phyloP scores from a whole-genome alignment of 2,113 vertebrate genomes.

The Oxyruncus cristatus region DNA sequence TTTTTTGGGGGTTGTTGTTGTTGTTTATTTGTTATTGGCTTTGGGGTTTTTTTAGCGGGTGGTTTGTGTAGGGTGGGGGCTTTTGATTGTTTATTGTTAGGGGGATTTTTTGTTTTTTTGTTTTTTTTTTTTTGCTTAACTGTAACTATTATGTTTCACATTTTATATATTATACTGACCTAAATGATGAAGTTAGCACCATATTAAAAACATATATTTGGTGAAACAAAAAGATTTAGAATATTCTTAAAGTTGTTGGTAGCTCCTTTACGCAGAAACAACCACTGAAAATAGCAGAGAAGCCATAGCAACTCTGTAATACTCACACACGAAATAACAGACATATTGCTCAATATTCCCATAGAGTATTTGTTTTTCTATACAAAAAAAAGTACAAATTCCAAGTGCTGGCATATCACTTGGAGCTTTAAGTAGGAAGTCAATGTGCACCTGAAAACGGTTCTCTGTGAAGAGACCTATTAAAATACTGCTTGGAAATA shows the following conservation, averaged over 20 bases:
- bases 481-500: conserved; percentile 77
- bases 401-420: conserved; percentile 76
- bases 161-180: conserved; percentile 74
- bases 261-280: conserved; percentile 68
- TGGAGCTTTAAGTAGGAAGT: conserved; percentile 76
- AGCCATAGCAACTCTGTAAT: conserved; percentile 68
- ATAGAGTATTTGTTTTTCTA: conserved; percentile 61
- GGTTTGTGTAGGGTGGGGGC: neutral
- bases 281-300: conserved; percentile 61
- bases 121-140: conserved; percentile 24
- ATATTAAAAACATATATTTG: conserved; percentile 52
- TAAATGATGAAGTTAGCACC: conserved; percentile 78
- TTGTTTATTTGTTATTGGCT: neutral
- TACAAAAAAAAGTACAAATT: conserved; percentile 80
- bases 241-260: conserved; percentile 61
- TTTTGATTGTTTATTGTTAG: neutral
- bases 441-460: conserved; percentile 78
- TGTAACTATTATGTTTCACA: conserved; percentile 72
- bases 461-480: conserved; percentile 64
- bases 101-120: neutral
- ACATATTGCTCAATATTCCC: conserved; percentile 81
- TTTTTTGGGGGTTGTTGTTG: neutral
- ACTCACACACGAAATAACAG: conserved; percentile 72
- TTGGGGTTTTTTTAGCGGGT: neutral
- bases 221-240: conserved; percentile 61